Conservation (phyloP, 2,113 vertebrate genomes). For the Antennarius striatus region DNA sequence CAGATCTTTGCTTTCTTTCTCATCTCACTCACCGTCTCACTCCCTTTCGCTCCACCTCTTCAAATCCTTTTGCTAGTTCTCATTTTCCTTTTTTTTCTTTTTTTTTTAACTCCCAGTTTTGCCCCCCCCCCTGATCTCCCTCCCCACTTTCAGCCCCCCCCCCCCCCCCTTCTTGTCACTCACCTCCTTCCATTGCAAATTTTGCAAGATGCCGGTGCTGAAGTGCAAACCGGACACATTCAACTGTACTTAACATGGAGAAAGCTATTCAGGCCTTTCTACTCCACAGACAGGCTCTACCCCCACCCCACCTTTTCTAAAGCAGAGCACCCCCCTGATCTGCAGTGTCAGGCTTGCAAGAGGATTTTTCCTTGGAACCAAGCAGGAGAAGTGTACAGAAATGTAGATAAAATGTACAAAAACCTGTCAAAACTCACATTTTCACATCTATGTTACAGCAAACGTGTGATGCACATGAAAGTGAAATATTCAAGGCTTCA, state of each 20-base stretch:
- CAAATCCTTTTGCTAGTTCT: constrained; percentile 63
- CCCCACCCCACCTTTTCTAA: constrained; percentile 22
- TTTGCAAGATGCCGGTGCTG: constrained; percentile 39
- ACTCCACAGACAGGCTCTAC: constrained; percentile 41
- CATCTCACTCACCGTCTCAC: constrained; percentile 36
- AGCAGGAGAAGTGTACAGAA: neutral
- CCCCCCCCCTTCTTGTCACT: constrained; percentile 52
- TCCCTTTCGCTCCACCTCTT: constrained; percentile 42
- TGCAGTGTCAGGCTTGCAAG: constrained; percentile 14
- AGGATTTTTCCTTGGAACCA: constrained; percentile 29
- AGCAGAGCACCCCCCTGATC: constrained; percentile 18
- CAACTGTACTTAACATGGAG: constrained; percentile 60
- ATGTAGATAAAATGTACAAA: neutral
- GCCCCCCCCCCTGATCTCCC: constrained; percentile 55
- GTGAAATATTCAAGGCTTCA: too few species aligned
- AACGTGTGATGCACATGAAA: too few species aligned
- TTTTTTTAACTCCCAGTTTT: constrained; percentile 50
- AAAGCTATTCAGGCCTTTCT: constrained; percentile 55
- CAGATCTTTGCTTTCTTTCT: constrained; percentile 47
- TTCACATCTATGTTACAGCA: neutral
- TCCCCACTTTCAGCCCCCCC: constrained; percentile 33
- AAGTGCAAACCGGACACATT: constrained; percentile 67
- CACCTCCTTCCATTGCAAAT: constrained; percentile 70
- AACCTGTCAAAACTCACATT: neutral
- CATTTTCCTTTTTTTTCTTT: constrained; percentile 44